Evolutionary conservation across 2,888 invertebrate genomes (phyloP).

Genomic region (Slavum lentiscoides): DNA sequence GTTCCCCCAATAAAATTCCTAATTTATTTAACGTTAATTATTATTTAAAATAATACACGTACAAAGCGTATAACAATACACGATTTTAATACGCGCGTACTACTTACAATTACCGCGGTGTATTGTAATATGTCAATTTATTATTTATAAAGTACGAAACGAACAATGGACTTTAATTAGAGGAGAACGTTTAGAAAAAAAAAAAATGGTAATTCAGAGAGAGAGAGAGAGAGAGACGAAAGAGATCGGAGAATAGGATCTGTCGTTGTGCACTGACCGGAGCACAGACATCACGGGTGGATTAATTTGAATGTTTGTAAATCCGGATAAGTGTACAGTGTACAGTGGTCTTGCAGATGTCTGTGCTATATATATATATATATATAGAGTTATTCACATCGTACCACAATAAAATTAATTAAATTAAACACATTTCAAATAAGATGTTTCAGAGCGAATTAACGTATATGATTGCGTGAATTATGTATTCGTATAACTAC

Average conservation of each 20-base stretch:
- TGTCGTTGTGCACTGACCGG: conserved; percentile 26
- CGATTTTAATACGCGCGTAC: too few relatives aligned
- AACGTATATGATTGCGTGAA: not conserved
- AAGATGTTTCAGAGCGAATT: not conserved
- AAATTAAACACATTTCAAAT: not conserved
- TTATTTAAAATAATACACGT: not conserved
- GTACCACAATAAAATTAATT: conserved; percentile 12
- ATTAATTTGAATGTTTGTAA: conserved; percentile 43
- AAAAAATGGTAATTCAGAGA: not conserved
- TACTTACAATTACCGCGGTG: too few relatives aligned
- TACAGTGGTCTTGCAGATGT: not conserved
- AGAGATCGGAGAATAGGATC: conserved; percentile 10
- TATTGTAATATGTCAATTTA: not conserved
- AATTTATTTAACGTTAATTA: not conserved
- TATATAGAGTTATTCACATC: not conserved
- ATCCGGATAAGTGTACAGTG: not conserved
- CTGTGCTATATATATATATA: too few relatives aligned
- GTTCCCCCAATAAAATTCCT: too few relatives aligned
- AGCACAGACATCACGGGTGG: not conserved
- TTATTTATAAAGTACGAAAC: not conserved
- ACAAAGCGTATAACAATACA: too few relatives aligned
- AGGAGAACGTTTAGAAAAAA: not conserved
- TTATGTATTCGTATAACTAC: not conserved
- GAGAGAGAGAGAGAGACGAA: not conserved
- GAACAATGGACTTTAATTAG: conserved; percentile 41